These are phyloP conservation scores for Python bivittatus DNA, from an alignment of 2,113 vertebrate genomes.

Conservation along the genomic window DNA sequence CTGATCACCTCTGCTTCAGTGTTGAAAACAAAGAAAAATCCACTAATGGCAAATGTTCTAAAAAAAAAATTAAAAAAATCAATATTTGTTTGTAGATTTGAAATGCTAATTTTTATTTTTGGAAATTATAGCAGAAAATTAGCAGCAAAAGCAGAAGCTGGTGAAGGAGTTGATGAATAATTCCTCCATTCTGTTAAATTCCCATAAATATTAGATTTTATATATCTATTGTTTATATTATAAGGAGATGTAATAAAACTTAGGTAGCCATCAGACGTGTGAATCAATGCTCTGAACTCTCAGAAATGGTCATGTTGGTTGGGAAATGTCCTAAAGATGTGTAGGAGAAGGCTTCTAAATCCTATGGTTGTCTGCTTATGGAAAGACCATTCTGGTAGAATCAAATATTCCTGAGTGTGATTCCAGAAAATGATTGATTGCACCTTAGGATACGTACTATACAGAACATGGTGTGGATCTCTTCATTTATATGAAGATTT, in stretches of 20 bases:
- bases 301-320: too few relatives aligned
- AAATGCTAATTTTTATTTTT: neutral
- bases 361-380: too few relatives aligned
- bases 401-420: too few relatives aligned
- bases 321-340: too few relatives aligned
- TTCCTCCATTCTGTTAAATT: neutral
- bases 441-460: too few relatives aligned
- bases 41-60: neutral
- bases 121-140: constrained; percentile 12
- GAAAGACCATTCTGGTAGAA: too few relatives aligned
- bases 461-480: too few relatives aligned
- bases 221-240: constrained; percentile 20
- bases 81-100: constrained; percentile 16
- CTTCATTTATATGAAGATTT: too few relatives aligned
- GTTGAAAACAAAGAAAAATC: constrained; percentile 11
- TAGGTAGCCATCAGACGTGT: too few relatives aligned
- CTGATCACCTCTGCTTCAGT: neutral
- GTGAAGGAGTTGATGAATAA: constrained; percentile 16
- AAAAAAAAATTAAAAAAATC: neutral
- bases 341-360: too few relatives aligned
- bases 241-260: neutral
- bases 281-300: too few relatives aligned
- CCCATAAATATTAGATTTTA: constrained; percentile 4
- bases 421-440: too few relatives aligned
- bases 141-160: neutral